These are phyloP conservation scores for Tangara arthus DNA, from an alignment of 2,797 vertebrate species.

Conservation along the genomic window DNA sequence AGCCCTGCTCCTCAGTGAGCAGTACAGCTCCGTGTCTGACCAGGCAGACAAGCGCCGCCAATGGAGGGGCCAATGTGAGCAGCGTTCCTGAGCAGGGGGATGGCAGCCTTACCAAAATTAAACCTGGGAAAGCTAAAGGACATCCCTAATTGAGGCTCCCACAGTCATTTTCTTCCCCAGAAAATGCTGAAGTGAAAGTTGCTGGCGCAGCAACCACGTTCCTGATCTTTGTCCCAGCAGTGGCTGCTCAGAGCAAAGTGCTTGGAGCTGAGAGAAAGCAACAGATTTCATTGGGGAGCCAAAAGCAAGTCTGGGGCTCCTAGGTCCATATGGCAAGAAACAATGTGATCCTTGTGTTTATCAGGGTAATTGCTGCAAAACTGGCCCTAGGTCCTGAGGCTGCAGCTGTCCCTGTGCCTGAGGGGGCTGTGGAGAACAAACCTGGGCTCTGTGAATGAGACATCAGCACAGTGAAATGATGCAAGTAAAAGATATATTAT, in stretches of 20 bases:
- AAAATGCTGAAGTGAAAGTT: background rate
- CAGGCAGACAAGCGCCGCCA: conserved; percentile 18
- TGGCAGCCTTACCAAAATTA: background rate
- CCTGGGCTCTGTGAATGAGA: background rate
- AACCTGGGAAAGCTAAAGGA: background rate
- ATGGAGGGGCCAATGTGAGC: background rate
- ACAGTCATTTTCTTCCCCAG: background rate
- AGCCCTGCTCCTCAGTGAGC: background rate
- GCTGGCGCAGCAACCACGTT: background rate
- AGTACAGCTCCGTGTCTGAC: background rate
- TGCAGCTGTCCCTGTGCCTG: background rate
- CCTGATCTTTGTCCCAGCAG: background rate
- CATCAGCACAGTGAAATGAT: background rate
- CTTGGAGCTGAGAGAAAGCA: background rate
- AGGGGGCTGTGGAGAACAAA: background rate
- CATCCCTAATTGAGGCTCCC: background rate
- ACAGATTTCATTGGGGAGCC: background rate
- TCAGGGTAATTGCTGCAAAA: background rate
- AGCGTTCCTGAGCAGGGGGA: conserved; percentile 1
- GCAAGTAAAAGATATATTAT: background rate
- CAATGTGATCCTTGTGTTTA: background rate
- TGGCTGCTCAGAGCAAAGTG: background rate
- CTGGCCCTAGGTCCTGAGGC: background rate
- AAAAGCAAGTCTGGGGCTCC: background rate
- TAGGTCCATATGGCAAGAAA: background rate